Evolutionary conservation across 2,888 invertebrate species (phyloP), one percentile per base, ranked within the genome.

Genomic region (Oscheius sp.): DNA sequence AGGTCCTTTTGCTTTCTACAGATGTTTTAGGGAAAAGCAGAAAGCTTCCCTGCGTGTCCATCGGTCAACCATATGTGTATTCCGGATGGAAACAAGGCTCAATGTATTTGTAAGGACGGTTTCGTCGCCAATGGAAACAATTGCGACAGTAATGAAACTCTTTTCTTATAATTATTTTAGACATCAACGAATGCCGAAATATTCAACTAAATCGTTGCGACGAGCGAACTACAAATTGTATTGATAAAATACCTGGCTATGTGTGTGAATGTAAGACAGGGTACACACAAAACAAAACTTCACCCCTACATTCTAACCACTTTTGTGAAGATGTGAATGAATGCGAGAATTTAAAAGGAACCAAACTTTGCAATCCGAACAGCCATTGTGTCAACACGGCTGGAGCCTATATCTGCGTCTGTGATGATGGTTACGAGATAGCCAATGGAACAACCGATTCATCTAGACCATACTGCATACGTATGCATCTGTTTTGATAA

Each of bases 351-450:
- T 59, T 28, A 12, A 45, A 22, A 2, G 20, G 4, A 14, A 4
- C n/a, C 2, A 17, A 28, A 1, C 20, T 24, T 2, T 47, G 59
- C 6, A 44, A 67, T 26, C 61, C 54, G 0, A 68, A 82, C 44
- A 75, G 85, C 1, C 33, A 32, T 14, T 95, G 94, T 86, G 91
- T 90, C 74, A 94, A 93, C 86, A 90, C 91, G 0, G 64, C 77
- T 33, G 84, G 85, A n/a, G 90, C 92, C 78, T 94, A 91, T 82
- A 91, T 91, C 84, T 94, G 94, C 86, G 54, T 54, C 20, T 85
- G 85, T 57, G 66, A 72, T 6, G 71, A 67, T 17, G 82, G 82
- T n/a, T 83, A 73, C 69, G 57, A 67, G 45, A 47, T 41, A 28
- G 45, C 59, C n/a, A 62, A 61, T 20, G 78, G 56, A 51, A 56